Conservation (phyloP, 1,140 invertebrate genomes). For the Vollenhovia emeryi region DNA sequence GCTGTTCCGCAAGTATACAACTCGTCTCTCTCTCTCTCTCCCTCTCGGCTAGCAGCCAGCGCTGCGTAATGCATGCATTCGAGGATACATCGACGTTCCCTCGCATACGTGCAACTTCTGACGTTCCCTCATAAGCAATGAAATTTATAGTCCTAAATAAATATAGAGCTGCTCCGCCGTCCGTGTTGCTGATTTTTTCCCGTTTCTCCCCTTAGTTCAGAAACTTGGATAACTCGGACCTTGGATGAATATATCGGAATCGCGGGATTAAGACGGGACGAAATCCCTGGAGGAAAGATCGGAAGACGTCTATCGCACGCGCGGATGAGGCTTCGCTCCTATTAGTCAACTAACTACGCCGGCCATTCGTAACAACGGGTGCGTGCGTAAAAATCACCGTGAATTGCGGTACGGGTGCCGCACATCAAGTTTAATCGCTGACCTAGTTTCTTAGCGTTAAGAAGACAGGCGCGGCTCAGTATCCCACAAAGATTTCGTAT, state of each 20-base stretch:
- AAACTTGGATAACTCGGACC: neutral
- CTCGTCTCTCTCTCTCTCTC: neutral
- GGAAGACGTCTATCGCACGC: neutral
- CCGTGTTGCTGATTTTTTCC: neutral
- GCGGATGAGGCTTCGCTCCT: slow-evolving; percentile 32
- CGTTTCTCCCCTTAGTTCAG: neutral
- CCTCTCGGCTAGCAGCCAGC: neutral
- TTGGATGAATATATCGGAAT: neutral
- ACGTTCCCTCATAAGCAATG: neutral
- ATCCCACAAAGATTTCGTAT: slow-evolving; percentile 1
- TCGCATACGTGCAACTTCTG: slow-evolving; percentile 17
- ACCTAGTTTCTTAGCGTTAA: slow-evolving; percentile 42
- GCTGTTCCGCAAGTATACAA: slow-evolving; percentile 27
- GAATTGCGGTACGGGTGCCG: slow-evolving; percentile 41
- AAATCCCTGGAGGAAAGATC: neutral
- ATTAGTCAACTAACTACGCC: slow-evolving; percentile 46
- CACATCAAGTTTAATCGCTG: slow-evolving; percentile 56
- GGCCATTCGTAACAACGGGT: slow-evolving; percentile 44
- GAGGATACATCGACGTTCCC: slow-evolving; percentile 9
- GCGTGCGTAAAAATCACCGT: slow-evolving; percentile 48
- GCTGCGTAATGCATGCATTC: neutral
- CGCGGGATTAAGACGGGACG: too few relatives aligned
- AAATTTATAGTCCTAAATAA: neutral
- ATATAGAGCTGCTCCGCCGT: neutral
- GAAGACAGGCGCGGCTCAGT: slow-evolving; percentile 48